Percentiles rank a stretch among this genome's conserved stretches.
Conservation (phyloP, 2,888 invertebrate species). For the Diogma glabrata region DNA sequence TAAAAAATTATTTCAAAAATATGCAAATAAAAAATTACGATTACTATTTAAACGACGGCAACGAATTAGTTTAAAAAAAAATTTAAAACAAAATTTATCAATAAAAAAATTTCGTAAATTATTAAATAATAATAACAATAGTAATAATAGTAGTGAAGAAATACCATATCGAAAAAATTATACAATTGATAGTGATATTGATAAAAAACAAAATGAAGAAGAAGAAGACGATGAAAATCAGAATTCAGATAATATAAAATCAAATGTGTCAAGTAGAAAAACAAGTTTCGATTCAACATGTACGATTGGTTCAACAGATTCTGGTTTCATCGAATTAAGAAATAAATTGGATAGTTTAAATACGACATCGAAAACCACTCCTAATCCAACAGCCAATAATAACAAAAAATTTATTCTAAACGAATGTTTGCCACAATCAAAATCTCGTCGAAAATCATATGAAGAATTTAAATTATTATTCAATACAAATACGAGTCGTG, state of each 20-base stretch:
- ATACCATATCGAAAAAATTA: too few species aligned
- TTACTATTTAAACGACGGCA: too few species aligned
- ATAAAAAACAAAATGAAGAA: conserved; percentile 3
- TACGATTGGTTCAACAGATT: conserved; percentile 37
- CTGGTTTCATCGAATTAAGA: conserved; percentile 38
- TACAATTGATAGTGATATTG: too few species aligned
- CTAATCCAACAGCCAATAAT: background rate
- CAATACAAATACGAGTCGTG: conserved; percentile 14
- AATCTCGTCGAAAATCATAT: conserved; percentile 36
- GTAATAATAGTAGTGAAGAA: background rate
- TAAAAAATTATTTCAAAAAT: conserved; percentile 19
- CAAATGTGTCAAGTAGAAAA: conserved; percentile 36
- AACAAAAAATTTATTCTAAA: conserved; percentile 27
- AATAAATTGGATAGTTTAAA: conserved; percentile 13
- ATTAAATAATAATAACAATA: background rate
- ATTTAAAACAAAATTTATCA: background rate
- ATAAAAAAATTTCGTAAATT: conserved; percentile 1
- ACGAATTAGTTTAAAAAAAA: background rate
- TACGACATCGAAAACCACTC: background rate
- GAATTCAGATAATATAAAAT: too few species aligned
- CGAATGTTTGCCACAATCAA: conserved; percentile 35
- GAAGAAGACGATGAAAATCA: conserved; percentile 22
- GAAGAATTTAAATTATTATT: conserved; percentile 37
- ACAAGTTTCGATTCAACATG: conserved; percentile 37
- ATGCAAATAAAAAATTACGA: conserved; percentile 26